Evolutionary conservation across 1,140 invertebrate genomes (phyloP).

Genomic region (Brachionus asplanchnoidis): DNA sequence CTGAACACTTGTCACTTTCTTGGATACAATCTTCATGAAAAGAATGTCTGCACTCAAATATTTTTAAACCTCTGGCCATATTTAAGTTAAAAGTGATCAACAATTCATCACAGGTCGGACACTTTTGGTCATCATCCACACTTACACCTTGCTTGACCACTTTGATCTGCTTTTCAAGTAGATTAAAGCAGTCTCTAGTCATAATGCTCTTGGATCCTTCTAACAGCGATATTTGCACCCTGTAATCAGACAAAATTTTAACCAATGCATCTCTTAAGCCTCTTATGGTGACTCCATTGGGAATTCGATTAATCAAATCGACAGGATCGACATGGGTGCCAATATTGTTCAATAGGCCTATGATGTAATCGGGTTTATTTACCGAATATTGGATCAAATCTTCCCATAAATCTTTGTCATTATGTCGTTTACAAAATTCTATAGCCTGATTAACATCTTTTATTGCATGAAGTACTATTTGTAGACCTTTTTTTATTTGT

Average conservation of each 20-base stretch:
- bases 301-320: slow-evolving; percentile 76
- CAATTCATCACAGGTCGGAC: slow-evolving; percentile 41
- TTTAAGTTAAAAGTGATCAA: slow-evolving; percentile 58
- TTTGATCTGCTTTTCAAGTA: slow-evolving; percentile 73
- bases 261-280: slow-evolving; percentile 81
- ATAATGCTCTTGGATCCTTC: slow-evolving; percentile 82
- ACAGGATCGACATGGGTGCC: slow-evolving; percentile 85
- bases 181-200: slow-evolving; percentile 77
- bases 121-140: slow-evolving; percentile 19
- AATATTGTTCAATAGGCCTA: slow-evolving; percentile 70
- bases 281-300: slow-evolving; percentile 74
- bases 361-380: slow-evolving; percentile 76
- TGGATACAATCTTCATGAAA: slow-evolving; percentile 78
- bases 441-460: slow-evolving; percentile 87
- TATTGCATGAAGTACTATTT: slow-evolving; percentile 78
- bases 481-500: slow-evolving; percentile 80
- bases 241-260: slow-evolving; percentile 92
- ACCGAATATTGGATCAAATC: slow-evolving; percentile 83
- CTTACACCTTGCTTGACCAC: slow-evolving; percentile 67
- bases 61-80: slow-evolving; percentile 65
- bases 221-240: slow-evolving; percentile 81
- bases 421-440: slow-evolving; percentile 90
- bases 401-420: slow-evolving; percentile 82
- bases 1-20: background rate
- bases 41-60: slow-evolving; percentile 81